Evolutionary conservation across 1,140 invertebrate species (phyloP).

Genomic region (Drosophila mojavensis): DNA sequence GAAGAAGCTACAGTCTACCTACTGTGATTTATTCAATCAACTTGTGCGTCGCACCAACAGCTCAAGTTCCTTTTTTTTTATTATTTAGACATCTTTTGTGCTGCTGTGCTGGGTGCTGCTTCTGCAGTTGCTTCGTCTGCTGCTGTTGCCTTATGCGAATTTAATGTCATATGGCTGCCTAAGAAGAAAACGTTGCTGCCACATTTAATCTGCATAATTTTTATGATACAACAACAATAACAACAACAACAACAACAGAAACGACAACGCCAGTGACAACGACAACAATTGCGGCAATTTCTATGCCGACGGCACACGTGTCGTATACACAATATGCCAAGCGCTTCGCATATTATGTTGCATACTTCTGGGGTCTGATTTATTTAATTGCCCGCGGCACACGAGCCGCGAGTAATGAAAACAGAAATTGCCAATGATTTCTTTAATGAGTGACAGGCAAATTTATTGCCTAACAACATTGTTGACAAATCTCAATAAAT

Average conservation of each 20-base stretch:
- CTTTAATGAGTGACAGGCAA: conserved; percentile 9
- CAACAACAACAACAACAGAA: neutral
- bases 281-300: conserved; percentile 7
- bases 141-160: conserved; percentile 57
- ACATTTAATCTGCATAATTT: conserved; percentile 82
- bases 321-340: conserved; percentile 34
- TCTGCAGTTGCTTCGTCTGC: conserved; percentile 2
- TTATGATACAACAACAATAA: conserved; percentile 51
- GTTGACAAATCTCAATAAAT: neutral
- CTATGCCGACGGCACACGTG: conserved; percentile 18
- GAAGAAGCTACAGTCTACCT: conserved; percentile 47
- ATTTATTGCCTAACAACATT: neutral
- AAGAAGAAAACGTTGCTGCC: conserved; percentile 55
- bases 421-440: conserved; percentile 26
- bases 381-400: conserved; percentile 35
- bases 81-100: conserved; percentile 76
- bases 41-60: conserved; percentile 60
- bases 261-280: neutral
- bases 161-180: conserved; percentile 69
- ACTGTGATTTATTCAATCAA: conserved; percentile 82
- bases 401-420: conserved; percentile 33
- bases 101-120: conserved; percentile 1
- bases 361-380: conserved; percentile 29
- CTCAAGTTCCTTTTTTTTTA: conserved; percentile 74
- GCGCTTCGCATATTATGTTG: conserved; percentile 10